Evolutionary conservation across 2,113 vertebrate species (phyloP).

Genomic region (Heliornis fulica): DNA sequence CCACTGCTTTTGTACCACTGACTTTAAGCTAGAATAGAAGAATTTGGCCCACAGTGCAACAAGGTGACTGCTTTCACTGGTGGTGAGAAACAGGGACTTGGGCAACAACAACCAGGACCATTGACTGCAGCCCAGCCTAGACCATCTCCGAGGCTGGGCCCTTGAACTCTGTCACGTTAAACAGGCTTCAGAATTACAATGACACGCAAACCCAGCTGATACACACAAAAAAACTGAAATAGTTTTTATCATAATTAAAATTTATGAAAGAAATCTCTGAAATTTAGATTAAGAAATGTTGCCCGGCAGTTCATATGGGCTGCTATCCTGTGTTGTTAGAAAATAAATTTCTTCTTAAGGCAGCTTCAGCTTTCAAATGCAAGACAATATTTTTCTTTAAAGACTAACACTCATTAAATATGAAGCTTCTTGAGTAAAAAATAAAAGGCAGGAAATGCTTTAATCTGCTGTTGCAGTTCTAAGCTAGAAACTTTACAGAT

Average conservation of each 20-base stretch:
- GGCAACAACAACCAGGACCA: background rate
- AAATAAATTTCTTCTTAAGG: background rate
- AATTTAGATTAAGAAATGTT: background rate
- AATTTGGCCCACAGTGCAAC: background rate
- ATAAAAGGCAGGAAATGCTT: background rate
- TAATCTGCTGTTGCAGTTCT: background rate
- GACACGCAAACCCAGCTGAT: background rate
- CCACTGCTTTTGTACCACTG: background rate
- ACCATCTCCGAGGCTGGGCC: background rate
- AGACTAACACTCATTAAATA: background rate
- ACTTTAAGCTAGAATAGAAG: background rate
- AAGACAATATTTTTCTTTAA: background rate
- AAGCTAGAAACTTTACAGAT: background rate
- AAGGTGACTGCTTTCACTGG: background rate
- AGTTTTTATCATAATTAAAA: background rate
- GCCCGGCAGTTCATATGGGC: background rate
- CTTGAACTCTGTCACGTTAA: background rate
- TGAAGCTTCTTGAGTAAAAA: background rate
- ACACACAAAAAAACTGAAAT: background rate
- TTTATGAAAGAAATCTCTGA: fast-evolving
- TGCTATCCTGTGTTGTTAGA: background rate
- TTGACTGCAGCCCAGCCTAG: background rate
- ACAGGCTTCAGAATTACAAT: background rate
- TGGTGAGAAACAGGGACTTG: background rate
- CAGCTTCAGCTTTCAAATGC: background rate